phyloP scores from a whole-genome alignment of 2,113 vertebrate species.

The Calypte anna region DNA sequence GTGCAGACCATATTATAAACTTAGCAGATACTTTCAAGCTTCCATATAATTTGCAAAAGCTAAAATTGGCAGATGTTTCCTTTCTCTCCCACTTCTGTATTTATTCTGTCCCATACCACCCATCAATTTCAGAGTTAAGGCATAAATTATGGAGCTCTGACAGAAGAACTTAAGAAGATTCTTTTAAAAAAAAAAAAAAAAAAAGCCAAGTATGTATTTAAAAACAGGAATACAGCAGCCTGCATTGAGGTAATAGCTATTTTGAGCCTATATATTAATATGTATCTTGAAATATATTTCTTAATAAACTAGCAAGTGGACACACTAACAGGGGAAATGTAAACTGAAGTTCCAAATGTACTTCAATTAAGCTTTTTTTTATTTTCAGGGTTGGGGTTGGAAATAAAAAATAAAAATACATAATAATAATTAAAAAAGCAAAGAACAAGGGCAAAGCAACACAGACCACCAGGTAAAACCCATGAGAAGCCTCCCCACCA shows the following conservation, averaged over 20 bases:
- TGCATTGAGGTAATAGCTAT: neutral
- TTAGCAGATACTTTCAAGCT: conserved; percentile 30
- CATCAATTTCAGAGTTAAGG: conserved; percentile 43
- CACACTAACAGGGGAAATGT: neutral
- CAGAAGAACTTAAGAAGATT: neutral
- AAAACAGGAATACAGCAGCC: conserved; percentile 9
- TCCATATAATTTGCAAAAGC: conserved; percentile 36
- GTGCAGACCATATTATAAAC: neutral
- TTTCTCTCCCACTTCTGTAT: conserved; percentile 30
- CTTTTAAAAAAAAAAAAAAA: neutral
- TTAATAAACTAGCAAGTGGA: neutral
- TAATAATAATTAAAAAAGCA: too few relatives aligned
- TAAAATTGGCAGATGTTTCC: conserved; percentile 63
- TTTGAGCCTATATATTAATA: neutral
- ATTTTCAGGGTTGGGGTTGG: neutral
- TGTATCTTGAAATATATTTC: neutral
- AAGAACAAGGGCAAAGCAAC: neutral
- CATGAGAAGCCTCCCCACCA: neutral
- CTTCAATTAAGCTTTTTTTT: neutral
- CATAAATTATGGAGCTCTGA: conserved; percentile 28
- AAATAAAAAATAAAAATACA: neutral
- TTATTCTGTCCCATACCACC: conserved; percentile 50
- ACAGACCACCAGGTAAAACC: neutral
- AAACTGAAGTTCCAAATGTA: neutral
- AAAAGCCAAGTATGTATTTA: neutral